Percentiles rank a stretch among this genome's conserved stretches.
These are phyloP conservation scores for Phalanger gymnotis DNA, from an alignment of 2,797 vertebrate species.

Conservation along the genomic window DNA sequence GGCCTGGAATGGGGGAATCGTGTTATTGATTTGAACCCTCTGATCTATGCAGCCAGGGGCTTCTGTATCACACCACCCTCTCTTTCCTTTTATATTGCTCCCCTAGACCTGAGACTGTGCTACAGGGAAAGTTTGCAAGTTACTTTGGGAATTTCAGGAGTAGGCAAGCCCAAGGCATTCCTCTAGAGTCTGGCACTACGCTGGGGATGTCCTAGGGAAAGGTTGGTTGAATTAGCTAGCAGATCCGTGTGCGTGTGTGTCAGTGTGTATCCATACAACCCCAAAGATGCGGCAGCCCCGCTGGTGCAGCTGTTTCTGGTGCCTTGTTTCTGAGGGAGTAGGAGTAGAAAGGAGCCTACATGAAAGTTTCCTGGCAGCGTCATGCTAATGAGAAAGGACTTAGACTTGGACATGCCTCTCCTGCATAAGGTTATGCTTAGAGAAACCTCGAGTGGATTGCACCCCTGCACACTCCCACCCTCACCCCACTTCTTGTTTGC, in stretches of 20 bases:
- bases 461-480: neutral
- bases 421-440: conserved; percentile 79
- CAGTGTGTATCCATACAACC: neutral
- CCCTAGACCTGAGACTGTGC: neutral
- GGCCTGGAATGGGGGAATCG: neutral
- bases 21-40: conserved; percentile 60
- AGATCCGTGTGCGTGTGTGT: neutral
- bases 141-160: neutral
- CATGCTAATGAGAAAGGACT: conserved; percentile 83
- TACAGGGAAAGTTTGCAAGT: neutral
- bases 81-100: neutral
- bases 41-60: neutral
- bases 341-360: neutral
- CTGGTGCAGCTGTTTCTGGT: neutral
- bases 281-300: conserved; percentile 8
- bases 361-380: conserved; percentile 78
- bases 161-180: neutral
- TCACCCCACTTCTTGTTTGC: neutral
- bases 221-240: neutral
- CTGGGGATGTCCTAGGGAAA: neutral
- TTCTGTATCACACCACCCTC: neutral
- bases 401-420: conserved; percentile 69
- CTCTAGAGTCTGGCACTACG: neutral
- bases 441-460: conserved; percentile 77
- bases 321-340: neutral